Percentiles rank a stretch among this genome's conserved stretches.
Evolutionary conservation across 2,113 vertebrate genomes (phyloP).

Genomic region (Gymnocephalus cernua): DNA sequence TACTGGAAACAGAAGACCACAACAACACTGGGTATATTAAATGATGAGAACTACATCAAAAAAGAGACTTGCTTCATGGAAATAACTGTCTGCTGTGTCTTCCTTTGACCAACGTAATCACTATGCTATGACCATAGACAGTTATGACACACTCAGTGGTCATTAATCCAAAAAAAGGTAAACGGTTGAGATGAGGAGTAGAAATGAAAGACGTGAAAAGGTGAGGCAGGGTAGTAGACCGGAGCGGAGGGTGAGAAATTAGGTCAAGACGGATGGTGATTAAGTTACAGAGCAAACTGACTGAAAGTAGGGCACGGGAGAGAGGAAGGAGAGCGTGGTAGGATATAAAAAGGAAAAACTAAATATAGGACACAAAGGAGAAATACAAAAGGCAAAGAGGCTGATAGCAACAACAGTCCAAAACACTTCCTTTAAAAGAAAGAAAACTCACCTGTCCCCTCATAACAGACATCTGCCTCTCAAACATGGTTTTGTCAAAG

Average conservation of each 20-base stretch:
- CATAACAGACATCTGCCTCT: conserved; percentile 99
- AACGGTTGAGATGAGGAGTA: background rate
- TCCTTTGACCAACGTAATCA: background rate
- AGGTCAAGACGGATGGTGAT: background rate
- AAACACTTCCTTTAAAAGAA: background rate
- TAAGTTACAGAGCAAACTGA: background rate
- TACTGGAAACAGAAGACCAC: background rate
- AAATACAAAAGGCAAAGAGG: background rate
- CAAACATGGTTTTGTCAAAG: conserved; percentile 96
- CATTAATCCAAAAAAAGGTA: background rate
- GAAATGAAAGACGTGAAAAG: background rate
- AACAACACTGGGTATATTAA: background rate
- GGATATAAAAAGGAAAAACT: conserved; percentile 17
- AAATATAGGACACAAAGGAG: background rate
- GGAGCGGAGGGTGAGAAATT: background rate
- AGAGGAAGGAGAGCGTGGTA: background rate
- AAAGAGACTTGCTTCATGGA: background rate
- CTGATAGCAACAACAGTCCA: background rate
- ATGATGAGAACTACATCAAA: background rate
- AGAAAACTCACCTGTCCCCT: conserved; percentile 92
- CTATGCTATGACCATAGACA: background rate
- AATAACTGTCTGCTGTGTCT: background rate
- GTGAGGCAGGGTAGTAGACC: background rate
- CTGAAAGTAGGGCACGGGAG: conserved; percentile 6
- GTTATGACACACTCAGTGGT: background rate